phyloP scores from a whole-genome alignment of 2,888 invertebrate species.

The Halocaridina rubra region DNA sequence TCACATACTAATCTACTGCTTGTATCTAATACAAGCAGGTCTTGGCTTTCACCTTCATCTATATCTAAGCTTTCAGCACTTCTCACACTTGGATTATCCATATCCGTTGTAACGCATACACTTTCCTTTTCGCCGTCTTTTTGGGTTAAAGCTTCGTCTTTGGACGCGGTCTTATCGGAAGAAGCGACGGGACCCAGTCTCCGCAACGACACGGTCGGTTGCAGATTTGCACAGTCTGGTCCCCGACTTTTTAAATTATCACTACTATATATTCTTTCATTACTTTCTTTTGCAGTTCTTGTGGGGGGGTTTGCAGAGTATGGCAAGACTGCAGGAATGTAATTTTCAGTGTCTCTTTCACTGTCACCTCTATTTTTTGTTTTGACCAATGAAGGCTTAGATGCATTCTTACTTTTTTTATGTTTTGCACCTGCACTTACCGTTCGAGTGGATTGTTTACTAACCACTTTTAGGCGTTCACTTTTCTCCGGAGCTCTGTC shows the following conservation, averaged over 20 bases:
- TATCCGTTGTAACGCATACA: background rate
- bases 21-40: background rate
- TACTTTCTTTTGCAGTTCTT: constrained; percentile 2
- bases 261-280: background rate
- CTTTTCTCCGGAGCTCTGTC: no score
- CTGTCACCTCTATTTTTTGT: background rate
- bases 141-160: background rate
- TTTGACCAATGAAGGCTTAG: background rate
- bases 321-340: constrained; percentile 19
- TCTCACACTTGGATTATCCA: background rate
- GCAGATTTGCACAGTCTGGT: constrained; percentile 29
- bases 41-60: background rate
- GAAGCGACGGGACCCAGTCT: background rate
- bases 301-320: background rate
- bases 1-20: no score
- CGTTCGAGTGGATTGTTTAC: no score
- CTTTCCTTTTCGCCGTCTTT: background rate
- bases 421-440: background rate
- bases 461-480: no score
- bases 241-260: background rate
- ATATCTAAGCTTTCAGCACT: background rate
- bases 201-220: constrained; percentile 26
- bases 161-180: no score
- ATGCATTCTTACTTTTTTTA: background rate
- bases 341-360: background rate